phyloP scores from a whole-genome alignment of 2,113 vertebrate genomes.

The Oriolus oriolus region DNA sequence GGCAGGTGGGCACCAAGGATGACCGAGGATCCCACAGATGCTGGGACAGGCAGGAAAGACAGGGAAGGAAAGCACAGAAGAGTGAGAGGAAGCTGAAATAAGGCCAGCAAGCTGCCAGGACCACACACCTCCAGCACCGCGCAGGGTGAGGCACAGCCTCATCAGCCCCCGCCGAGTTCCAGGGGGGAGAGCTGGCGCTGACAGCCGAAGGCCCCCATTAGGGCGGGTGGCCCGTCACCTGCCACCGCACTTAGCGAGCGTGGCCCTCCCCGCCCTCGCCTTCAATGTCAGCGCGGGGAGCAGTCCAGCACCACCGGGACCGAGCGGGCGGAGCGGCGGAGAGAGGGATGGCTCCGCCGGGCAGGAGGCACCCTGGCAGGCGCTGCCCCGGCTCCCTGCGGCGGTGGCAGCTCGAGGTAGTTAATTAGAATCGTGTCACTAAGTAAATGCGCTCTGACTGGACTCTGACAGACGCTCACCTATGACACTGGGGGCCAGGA shows the following conservation, averaged over 20 bases:
- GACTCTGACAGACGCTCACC: conserved; percentile 87
- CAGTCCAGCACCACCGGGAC: neutral
- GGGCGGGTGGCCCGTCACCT: neutral
- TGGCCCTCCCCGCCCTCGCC: neutral
- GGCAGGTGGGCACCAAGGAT: neutral
- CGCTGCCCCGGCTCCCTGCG: conserved; percentile 43
- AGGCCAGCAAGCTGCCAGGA: neutral
- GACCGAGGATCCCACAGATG: neutral
- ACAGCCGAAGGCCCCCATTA: neutral
- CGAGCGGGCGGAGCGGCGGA: neutral
- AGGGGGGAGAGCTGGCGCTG: neutral
- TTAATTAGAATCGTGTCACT: conserved; percentile 99
- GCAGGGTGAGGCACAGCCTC: neutral
- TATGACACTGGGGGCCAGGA: conserved; percentile 73
- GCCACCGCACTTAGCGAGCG: neutral
- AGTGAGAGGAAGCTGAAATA: neutral
- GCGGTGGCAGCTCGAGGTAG: conserved; percentile 81
- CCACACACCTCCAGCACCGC: neutral
- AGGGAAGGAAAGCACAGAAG: neutral
- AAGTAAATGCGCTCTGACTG: conserved; percentile 92
- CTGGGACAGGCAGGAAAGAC: neutral
- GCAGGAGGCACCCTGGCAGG: conserved; percentile 45
- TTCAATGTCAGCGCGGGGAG: neutral
- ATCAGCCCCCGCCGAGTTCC: neutral
- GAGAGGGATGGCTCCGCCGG: neutral